Conservation (phyloP, 2,797 vertebrate genomes). For the Heterohyrax brucei region DNA sequence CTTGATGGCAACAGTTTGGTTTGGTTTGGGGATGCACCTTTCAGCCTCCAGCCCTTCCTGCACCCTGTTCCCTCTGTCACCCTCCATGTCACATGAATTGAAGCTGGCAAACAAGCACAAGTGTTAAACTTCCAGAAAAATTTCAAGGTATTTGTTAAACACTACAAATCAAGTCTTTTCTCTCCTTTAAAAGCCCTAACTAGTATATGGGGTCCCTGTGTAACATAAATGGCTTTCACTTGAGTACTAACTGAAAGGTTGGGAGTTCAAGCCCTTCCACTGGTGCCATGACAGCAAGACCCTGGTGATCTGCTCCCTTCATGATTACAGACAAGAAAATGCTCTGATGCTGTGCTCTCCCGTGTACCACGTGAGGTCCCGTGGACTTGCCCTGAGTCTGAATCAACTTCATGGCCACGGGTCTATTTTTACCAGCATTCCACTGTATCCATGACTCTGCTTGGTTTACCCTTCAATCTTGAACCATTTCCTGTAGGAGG, state of each 20-base stretch:
- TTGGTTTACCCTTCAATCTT: conserved; percentile 10
- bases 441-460: background rate
- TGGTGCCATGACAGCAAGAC: background rate
- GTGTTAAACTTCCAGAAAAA: conserved; percentile 5
- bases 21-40: background rate
- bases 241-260: background rate
- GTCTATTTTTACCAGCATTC: background rate
- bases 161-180: background rate
- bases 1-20: no score
- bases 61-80: background rate
- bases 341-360: no score
- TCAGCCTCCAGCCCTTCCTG: background rate
- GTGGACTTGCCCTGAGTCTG: no score
- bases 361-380: no score
- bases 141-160: conserved; percentile 3
- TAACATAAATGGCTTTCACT: background rate
- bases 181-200: background rate
- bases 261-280: background rate
- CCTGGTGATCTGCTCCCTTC: background rate
- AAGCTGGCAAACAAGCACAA: background rate
- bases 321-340: no score
- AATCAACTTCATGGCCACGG: no score
- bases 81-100: background rate
- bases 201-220: background rate
- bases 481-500: conserved; percentile 10